Evolutionary conservation across 2,888 invertebrate genomes (phyloP).

Genomic region (Podabrus alpinus): DNA sequence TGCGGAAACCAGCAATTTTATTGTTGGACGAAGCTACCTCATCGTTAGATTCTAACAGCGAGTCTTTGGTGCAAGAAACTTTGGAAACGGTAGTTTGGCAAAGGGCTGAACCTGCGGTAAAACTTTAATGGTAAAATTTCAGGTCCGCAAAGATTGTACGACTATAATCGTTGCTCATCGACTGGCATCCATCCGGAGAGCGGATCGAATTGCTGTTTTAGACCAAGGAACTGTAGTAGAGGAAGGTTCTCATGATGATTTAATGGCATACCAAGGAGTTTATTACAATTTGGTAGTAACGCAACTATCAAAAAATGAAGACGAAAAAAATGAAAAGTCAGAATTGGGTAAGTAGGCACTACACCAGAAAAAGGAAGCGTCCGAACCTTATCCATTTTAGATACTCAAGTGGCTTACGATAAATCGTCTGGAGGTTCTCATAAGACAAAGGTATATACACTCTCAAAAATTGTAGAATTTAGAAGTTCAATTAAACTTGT

Average conservation of each 20-base stretch:
- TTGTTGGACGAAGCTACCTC: constrained; percentile 88
- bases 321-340: no score
- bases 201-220: constrained; percentile 74
- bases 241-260: constrained; percentile 69
- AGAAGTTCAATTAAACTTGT: neutral
- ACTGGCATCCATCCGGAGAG: constrained; percentile 73
- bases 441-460: neutral
- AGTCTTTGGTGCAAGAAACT: constrained; percentile 82
- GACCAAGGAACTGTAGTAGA: constrained; percentile 71
- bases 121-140: constrained; percentile 23
- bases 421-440: neutral
- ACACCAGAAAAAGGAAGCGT: neutral
- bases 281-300: constrained; percentile 61
- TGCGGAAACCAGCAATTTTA: constrained; percentile 78
- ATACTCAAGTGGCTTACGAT: neutral
- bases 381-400: neutral
- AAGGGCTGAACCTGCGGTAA: neutral
- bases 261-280: constrained; percentile 68
- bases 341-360: neutral
- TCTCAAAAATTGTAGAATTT: neutral
- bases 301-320: constrained; percentile 57
- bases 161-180: constrained; percentile 81
- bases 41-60: constrained; percentile 83
- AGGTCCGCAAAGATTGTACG: constrained; percentile 75
- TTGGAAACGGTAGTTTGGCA: constrained; percentile 64